Evolutionary conservation across 2,113 vertebrate genomes (phyloP).

Genomic region (Notiomystis cincta): DNA sequence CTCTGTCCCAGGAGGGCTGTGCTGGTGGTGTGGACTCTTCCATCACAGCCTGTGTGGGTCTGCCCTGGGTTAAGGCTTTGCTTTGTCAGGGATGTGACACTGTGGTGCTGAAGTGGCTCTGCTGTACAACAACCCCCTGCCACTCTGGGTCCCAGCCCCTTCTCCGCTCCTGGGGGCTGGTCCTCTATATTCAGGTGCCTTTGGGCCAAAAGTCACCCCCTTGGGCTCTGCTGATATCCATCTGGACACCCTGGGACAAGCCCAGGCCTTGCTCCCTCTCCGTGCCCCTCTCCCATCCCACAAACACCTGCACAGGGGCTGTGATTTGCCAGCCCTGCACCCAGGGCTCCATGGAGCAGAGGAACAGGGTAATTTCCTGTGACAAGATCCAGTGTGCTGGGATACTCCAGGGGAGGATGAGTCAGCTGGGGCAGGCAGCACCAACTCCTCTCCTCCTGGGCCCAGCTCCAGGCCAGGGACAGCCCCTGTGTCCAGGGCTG

Average conservation of each 20-base stretch:
- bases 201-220: rapidly evolving
- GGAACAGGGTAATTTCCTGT: neutral
- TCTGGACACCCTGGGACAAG: neutral
- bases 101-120: rapidly evolving
- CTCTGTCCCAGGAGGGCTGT: neutral
- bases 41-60: neutral
- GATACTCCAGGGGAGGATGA: neutral
- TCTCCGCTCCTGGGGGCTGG: rapidly evolving
- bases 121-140: neutral
- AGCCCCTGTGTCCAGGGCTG: neutral
- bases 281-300: rapidly evolving
- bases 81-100: rapidly evolving
- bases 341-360: rapidly evolving
- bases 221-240: rapidly evolving
- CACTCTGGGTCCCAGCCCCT: neutral
- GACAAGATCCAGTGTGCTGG: neutral
- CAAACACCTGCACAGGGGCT: rapidly evolving
- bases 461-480: neutral
- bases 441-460: neutral
- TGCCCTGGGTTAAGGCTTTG: neutral
- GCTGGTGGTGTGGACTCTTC: neutral
- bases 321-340: rapidly evolving
- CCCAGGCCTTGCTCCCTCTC: neutral
- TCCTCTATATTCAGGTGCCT: neutral
- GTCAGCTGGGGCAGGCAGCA: neutral